Percentiles rank a stretch among this genome's conserved stretches.
Conservation (phyloP, 2,113 vertebrate genomes). For the Rhinichthys klamathensis region DNA sequence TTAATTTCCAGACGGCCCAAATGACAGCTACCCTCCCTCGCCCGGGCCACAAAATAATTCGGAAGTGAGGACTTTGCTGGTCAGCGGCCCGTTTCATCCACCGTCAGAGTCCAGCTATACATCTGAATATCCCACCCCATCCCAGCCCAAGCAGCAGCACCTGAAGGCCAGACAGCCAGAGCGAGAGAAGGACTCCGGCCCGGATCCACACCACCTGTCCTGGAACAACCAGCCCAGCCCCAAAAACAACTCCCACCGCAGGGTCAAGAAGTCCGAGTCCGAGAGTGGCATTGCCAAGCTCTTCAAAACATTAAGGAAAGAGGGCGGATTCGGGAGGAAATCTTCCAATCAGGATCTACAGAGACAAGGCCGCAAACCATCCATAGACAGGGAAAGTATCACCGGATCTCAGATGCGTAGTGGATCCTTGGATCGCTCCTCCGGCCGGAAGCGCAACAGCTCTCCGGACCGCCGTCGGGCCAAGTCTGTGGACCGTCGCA, state of each 20-base stretch:
- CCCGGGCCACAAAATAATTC: slow-evolving; percentile 93
- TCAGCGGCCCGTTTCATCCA: slow-evolving; percentile 84
- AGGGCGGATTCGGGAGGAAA: slow-evolving; percentile 75
- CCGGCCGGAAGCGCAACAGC: slow-evolving; percentile 77
- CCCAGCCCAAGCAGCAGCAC: slow-evolving; percentile 88
- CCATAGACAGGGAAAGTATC: slow-evolving; percentile 78
- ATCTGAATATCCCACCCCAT: slow-evolving; percentile 95
- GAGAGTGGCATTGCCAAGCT: slow-evolving; percentile 81
- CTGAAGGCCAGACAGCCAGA: slow-evolving; percentile 75
- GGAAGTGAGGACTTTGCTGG: slow-evolving; percentile 89
- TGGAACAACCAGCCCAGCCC: slow-evolving; percentile 84
- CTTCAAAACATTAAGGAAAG: slow-evolving; percentile 79
- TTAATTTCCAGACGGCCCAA: slow-evolving; percentile 90
- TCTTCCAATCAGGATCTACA: slow-evolving; percentile 74
- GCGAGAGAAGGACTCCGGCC: slow-evolving; percentile 69
- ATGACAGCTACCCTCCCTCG: slow-evolving; percentile 92
- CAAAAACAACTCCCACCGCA: slow-evolving; percentile 74
- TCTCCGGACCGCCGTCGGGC: slow-evolving; percentile 85
- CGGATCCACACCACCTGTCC: slow-evolving; percentile 85
- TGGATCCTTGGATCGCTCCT: slow-evolving; percentile 87
- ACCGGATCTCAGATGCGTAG: slow-evolving; percentile 69
- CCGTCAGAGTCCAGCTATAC: slow-evolving; percentile 94
- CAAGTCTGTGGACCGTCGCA: slow-evolving; percentile 79
- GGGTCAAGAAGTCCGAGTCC: slow-evolving; percentile 79
- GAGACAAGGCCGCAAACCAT: slow-evolving; percentile 80